Evolutionary conservation across 2,797 vertebrate genomes (phyloP), one percentile per base, ranked within the genome.

Genomic region (Cygnus olor): DNA sequence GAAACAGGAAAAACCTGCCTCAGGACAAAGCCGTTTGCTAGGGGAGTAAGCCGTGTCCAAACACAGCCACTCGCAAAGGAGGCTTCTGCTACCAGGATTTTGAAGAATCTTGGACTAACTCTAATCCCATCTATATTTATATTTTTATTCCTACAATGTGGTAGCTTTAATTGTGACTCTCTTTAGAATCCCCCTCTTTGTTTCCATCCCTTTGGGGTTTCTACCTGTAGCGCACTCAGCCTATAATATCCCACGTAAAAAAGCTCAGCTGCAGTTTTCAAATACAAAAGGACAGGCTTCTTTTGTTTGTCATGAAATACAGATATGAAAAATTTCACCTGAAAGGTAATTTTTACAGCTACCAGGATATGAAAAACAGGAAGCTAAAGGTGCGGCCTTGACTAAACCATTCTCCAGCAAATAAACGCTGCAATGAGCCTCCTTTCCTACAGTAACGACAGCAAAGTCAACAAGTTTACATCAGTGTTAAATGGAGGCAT

Each of bases 1-100:
- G 63, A 53, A 97, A 97, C 95, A 91, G 91, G 96, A 96, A 97
- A 94, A 96, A 97, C 96, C 94, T 94, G 96, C 95, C 96, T 60
- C 60, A 40, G 89, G 78, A 91, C 91, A 85, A 93, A 92, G 93
- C 88, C 85, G 88, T 51, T 42, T 95, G 90, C 96, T 78, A 64
- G 54, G 83, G 94, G 86, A 89, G 73, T 88, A 64, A 95, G 58
- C 96, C 84, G 6, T 32, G n/a, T 88, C 78, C 91, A 96, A 96
- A 96, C 92, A 95, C 73, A 87, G 88, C 45, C 71, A 6, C 64
- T 85, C 54, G 47, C 73, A 96, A 91, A 89, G 19, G 45, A 93
- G 92, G 51, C 69, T 83, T 77, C 70, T 94, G 36, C 83, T 63
- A 71, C 30, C 70, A 64, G 21, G 44, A 60, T 61, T 90, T 57